phyloP scores from a whole-genome alignment of 2,113 vertebrate species.

The Ammodytes marinus region DNA sequence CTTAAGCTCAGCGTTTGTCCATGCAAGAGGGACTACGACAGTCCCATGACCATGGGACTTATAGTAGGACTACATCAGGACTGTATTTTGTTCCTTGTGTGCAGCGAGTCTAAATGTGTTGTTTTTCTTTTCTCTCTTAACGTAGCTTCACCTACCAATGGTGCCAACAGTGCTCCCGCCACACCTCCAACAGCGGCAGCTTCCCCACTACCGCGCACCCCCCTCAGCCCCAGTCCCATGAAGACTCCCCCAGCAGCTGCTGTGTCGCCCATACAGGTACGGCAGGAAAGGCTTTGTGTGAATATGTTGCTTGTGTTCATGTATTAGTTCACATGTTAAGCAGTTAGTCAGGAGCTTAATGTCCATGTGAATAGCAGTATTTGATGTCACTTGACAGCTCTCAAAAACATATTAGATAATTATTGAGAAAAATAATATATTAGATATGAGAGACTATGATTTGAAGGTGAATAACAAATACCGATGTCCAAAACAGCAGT shows the following conservation, averaged over 20 bases:
- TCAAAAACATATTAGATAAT: background rate
- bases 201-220: slow-evolving; percentile 91
- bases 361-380: background rate
- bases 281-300: background rate
- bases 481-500: background rate
- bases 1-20: background rate
- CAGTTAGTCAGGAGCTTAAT: background rate
- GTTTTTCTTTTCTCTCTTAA: background rate
- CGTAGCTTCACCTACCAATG: slow-evolving; percentile 72
- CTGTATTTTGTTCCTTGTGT: background rate
- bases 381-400: background rate
- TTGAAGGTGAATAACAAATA: background rate
- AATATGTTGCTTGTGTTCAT: background rate
- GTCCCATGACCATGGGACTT: too few species aligned
- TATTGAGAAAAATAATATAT: background rate
- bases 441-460: background rate
- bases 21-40: background rate
- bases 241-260: slow-evolving; percentile 96
- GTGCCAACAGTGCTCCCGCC: slow-evolving; percentile 38
- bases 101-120: background rate
- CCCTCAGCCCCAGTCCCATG: slow-evolving; percentile 95
- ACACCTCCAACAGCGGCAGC: slow-evolving; percentile 80
- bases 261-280: slow-evolving; percentile 97
- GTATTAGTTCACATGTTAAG: background rate
- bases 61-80: background rate